A percentile compares a stretch with the other conserved stretches of the same genome.
These are phyloP conservation scores for Rostratula benghalensis DNA, from an alignment of 2,113 vertebrate species.

Conservation along the genomic window DNA sequence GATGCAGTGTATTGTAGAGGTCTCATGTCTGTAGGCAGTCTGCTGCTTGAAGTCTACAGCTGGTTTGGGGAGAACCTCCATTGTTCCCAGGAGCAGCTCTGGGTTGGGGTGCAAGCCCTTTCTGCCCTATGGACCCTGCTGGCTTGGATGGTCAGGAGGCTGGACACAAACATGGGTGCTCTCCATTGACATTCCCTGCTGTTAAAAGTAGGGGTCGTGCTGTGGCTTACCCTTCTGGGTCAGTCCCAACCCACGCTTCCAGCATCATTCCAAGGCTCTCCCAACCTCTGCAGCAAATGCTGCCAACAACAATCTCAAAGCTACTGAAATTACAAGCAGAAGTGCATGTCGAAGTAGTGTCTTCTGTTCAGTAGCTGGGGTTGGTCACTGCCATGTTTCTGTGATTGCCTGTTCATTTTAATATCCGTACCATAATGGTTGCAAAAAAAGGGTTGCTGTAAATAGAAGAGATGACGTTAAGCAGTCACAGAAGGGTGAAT, in stretches of 20 bases:
- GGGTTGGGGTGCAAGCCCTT: fast-evolving
- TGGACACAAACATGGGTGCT: fast-evolving
- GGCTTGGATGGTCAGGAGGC: background rate
- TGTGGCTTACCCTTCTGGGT: background rate
- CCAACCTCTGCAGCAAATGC: background rate
- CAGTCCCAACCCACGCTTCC: background rate
- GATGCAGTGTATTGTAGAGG: fast-evolving
- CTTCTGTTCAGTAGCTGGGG: background rate
- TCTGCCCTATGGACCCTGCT: fast-evolving
- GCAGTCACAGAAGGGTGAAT: background rate
- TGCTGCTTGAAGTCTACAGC: background rate
- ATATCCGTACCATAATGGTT: background rate
- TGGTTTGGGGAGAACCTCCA: background rate
- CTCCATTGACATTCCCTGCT: background rate
- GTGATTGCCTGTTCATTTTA: background rate
- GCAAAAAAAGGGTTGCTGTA: background rate
- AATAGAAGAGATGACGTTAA: background rate
- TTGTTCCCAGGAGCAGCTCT: background rate
- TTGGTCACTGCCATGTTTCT: background rate
- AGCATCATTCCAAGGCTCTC: background rate
- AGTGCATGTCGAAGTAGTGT: background rate
- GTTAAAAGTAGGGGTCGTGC: background rate
- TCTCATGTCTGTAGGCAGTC: fast-evolving
- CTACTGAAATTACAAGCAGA: background rate
- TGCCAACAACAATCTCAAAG: background rate